Evolutionary conservation across 2,113 vertebrate genomes (phyloP).

Genomic region (Regulus satrapa): DNA sequence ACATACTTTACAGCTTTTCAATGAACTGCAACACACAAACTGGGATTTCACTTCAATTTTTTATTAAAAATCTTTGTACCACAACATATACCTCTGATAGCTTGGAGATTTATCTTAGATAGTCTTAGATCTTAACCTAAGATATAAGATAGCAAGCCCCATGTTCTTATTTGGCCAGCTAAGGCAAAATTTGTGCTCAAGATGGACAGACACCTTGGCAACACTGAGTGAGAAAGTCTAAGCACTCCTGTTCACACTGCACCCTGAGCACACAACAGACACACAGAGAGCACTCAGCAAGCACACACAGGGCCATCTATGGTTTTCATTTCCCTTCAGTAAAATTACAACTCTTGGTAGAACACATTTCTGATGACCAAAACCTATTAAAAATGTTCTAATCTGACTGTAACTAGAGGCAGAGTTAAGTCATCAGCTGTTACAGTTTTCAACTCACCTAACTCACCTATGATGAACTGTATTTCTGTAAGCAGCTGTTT

Average conservation of each 20-base stretch:
- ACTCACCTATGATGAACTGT: neutral
- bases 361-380: neutral
- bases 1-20: neutral
- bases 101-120: too few relatives aligned
- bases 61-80: neutral
- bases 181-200: neutral
- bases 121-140: too few relatives aligned
- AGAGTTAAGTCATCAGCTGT: neutral
- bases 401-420: neutral
- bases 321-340: neutral
- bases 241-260: neutral
- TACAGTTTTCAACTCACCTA: neutral
- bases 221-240: neutral
- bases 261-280: fast-evolving
- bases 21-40: neutral
- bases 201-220: neutral
- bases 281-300: too few relatives aligned
- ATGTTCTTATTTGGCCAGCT: neutral
- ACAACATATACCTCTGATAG: neutral
- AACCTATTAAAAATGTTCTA: neutral
- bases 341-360: neutral
- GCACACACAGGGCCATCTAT: fast-evolving
- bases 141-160: neutral
- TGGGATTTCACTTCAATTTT: neutral
- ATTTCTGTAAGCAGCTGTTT: neutral